A percentile compares a stretch with the other conserved stretches of the same genome.
phyloP scores from a whole-genome alignment of 2,888 invertebrate genomes.

The Lochmaea crataegi region DNA sequence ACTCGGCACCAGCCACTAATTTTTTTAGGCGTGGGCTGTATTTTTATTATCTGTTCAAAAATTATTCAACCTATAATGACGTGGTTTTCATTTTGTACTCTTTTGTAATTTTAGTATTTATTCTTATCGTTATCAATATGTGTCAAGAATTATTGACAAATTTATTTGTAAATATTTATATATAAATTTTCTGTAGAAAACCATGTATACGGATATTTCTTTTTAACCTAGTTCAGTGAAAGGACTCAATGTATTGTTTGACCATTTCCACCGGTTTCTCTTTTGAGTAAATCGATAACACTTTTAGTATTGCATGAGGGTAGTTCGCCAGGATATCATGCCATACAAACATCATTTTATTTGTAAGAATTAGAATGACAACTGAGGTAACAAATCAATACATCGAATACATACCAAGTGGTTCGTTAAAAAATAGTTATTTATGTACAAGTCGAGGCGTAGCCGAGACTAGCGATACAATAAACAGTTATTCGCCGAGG shows the following conservation, averaged over 20 bases:
- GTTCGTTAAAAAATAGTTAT: not conserved
- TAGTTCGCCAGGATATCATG: slow-evolving; percentile 27
- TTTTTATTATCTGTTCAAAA: no score
- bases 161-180: not conserved
- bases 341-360: slow-evolving; percentile 27
- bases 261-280: slow-evolving; percentile 1
- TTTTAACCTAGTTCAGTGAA: not conserved
- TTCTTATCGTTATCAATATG: no score
- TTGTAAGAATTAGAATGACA: slow-evolving; percentile 25
- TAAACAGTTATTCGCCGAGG: no score
- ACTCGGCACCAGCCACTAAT: no score
- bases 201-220: not conserved
- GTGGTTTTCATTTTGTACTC: no score
- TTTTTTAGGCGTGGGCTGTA: no score
- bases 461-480: no score
- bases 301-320: slow-evolving; percentile 31
- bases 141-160: not conserved
- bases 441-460: no score
- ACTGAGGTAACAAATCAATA: slow-evolving; percentile 30
- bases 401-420: not conserved
- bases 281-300: slow-evolving; percentile 27
- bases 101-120: no score
- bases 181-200: not conserved
- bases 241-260: not conserved
- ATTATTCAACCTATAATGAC: no score